Evolutionary conservation across 2,888 invertebrate species (phyloP), one percentile per base, ranked within the genome.

Genomic region (Microchrysa polita): DNA sequence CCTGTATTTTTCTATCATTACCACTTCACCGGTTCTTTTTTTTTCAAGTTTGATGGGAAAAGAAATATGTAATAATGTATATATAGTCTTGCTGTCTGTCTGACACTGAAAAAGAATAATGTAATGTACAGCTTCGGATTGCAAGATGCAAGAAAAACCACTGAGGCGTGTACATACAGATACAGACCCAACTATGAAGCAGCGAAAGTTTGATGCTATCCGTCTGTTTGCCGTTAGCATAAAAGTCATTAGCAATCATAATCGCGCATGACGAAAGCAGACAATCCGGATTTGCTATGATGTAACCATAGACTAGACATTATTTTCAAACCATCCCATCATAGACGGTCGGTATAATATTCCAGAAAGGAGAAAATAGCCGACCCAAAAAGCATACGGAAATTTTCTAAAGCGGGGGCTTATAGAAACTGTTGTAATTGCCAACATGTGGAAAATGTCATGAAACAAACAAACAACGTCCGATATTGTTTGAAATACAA

Each of bases 161-260:
- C 5, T 9, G 52, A 67, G 27, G 23, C 67, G 27, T 67, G 67
- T n/a, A n/a, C n/a, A n/a, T n/a, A n/a, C n/a, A n/a, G n/a, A 67
- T 53, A 67, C 34, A 16, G 40, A 27, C 27, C 5, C 14, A 5
- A 4, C 27, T 34, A 12, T 5, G 27, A 53, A 27, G 22, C 22
- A 23, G 67, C 67, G 67, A 67, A 67, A 67, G 67, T 67, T 42
- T 67, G 52, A 67, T 52, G 67, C 52, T 53, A 67, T 67, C n/a
- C 48, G 48, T 48, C 48, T 48, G 48, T 48, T 48, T 2, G 12
- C 48, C 48, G 12, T 12, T 7, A 48, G 48, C 48, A 48, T 2
- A 48, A 34, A 34, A 34, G 27, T 34, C 27, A 34, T 34, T 34
- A 34, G 27, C 27, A 48, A 12, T 48, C 48, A 48, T 48, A 48